A percentile compares a stretch with the other conserved stretches of the same genome.
These are phyloP conservation scores for Gymnoscopelus microlampas DNA, from an alignment of 2,797 vertebrate species.

Conservation along the genomic window DNA sequence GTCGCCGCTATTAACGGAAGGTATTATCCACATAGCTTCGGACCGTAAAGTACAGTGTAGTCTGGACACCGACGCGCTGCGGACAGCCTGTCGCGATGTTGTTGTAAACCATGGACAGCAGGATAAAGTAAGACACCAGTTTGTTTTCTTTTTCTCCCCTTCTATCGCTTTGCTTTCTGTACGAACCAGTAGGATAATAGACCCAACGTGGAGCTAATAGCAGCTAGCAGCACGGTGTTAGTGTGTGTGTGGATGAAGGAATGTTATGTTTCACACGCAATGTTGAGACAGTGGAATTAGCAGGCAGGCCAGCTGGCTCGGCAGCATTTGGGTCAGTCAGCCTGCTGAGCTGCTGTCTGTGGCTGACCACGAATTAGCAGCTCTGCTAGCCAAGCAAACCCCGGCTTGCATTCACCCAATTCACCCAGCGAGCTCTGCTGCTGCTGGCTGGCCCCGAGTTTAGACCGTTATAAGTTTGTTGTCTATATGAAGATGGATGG, in stretches of 20 bases:
- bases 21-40: constrained; percentile 20
- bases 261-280: constrained; percentile 21
- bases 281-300: constrained; percentile 49
- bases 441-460: too few species aligned
- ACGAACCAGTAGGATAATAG: too few species aligned
- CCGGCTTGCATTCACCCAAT: constrained; percentile 22
- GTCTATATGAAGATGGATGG: too few species aligned
- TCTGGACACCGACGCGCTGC: constrained; percentile 59
- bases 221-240: constrained; percentile 19
- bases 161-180: constrained; percentile 4
- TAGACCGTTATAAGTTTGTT: too few species aligned
- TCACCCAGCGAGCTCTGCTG: not conserved
- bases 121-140: constrained; percentile 87
- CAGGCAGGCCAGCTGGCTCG: constrained; percentile 64
- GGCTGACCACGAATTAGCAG: constrained; percentile 66
- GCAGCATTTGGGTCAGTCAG: constrained; percentile 65
- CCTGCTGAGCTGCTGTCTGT: constrained; percentile 25
- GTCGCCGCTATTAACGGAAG: constrained; percentile 32
- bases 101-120: constrained; percentile 90
- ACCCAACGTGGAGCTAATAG: constrained; percentile 42
- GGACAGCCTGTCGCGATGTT: constrained; percentile 85
- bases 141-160: constrained; percentile 19
- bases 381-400: constrained; percentile 48
- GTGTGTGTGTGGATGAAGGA: constrained; percentile 34
- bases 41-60: constrained; percentile 35